Evolutionary conservation across 2,113 vertebrate species (phyloP), one percentile per base, ranked within the genome.

Genomic region (Zosterops japonicus): DNA sequence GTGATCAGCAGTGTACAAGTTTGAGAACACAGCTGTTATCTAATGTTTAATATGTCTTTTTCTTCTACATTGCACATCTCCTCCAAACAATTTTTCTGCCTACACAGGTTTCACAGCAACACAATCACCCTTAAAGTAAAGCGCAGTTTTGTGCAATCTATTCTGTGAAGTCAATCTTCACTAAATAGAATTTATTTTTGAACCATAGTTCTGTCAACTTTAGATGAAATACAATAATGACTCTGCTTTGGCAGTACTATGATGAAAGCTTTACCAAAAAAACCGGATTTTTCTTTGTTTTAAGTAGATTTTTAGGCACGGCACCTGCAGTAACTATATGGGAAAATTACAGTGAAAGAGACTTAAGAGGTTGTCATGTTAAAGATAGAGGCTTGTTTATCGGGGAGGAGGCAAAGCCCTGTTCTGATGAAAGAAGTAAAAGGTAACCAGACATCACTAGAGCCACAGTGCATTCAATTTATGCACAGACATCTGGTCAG

Each of bases 401-500:
- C 0, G 3, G 20, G 20, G 8, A 29, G 6, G 6, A 3, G 12
- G 2, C 3, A 75, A 82, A 61, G 12, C 12, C 42, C 4, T 39
- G 23, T 42, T 86, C 31, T 63, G n/a, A 49, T 67, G 50, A 61
- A 65, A 28, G 9, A 63, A 57, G 20, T 35, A 46, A 72, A 49
- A 77, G 14, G 28, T 27, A 91, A 59, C 5, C 35, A 70, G 12
- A 60, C 9, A 44, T 50, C 28, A 16, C 10, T 13, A 67, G 28
- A 76, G 21, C 11, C 67, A 65, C n/a, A 72, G 55, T 69, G 29
- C 2, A 2, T 50, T 46, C 14, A 7, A 46, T 53, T 94, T 86
- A 49, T 65, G 35, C 31, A 24, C 14, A 59, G 33, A 33, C 41
- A 88, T 25, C 12, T 64, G 41, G 14, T 15, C n/a, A 49, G 29